phyloP scores from a whole-genome alignment of 2,888 invertebrate species.

The Leptinotarsa juncta region DNA sequence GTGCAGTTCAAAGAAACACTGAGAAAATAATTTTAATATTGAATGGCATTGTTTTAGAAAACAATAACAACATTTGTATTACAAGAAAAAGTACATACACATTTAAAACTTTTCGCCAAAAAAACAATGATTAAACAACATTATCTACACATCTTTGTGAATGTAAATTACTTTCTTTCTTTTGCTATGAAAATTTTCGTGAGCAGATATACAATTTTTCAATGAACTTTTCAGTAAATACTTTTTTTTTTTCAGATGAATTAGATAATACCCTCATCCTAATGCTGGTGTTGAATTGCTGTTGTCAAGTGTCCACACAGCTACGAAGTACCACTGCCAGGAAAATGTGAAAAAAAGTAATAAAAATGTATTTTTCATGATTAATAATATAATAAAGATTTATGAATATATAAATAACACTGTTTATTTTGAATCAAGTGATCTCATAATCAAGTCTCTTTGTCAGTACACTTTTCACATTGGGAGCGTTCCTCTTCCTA shows the following conservation, averaged over 20 bases:
- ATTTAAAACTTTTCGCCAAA: too few relatives aligned
- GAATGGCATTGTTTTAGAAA: too few relatives aligned
- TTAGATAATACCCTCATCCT: constrained; percentile 58
- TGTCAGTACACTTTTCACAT: constrained; percentile 47
- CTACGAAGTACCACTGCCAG: constrained; percentile 52
- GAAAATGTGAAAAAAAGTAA: constrained; percentile 3
- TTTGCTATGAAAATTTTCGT: too few relatives aligned
- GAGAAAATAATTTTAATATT: too few relatives aligned
- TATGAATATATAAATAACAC: constrained; percentile 10
- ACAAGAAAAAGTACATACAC: too few relatives aligned
- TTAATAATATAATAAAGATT: constrained; percentile 6
- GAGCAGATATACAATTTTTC: background rate
- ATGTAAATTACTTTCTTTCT: too few relatives aligned
- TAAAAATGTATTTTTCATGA: background rate
- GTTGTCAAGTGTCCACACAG: constrained; percentile 71
- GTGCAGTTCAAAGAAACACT: too few relatives aligned
- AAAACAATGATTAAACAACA: too few relatives aligned
- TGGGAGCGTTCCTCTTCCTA: constrained; percentile 52
- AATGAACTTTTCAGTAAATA: constrained; percentile 11
- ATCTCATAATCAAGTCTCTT: constrained; percentile 42
- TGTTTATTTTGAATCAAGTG: constrained; percentile 20
- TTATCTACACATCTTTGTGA: too few relatives aligned
- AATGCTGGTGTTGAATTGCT: constrained; percentile 68
- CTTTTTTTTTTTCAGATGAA: constrained; percentile 57
- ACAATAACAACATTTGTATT: too few relatives aligned